These are phyloP conservation scores for Bombycilla garrulus DNA, from an alignment of 2,113 vertebrate genomes.

Conservation along the genomic window DNA sequence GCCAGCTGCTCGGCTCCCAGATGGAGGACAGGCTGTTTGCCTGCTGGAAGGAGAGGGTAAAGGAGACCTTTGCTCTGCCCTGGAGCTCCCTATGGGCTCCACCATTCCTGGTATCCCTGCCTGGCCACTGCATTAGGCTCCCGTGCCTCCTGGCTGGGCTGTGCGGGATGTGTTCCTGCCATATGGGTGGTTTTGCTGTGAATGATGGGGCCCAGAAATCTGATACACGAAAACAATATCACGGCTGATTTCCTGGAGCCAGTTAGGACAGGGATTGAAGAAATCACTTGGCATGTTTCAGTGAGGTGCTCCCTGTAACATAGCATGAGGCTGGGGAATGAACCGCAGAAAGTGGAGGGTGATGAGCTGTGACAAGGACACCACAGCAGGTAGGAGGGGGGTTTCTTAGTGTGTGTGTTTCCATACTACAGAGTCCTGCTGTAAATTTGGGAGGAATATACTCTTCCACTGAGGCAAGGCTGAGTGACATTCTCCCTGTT, in stretches of 20 bases:
- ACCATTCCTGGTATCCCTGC: not conserved
- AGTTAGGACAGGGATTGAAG: not conserved
- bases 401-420: rapidly evolving
- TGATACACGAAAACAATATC: not conserved
- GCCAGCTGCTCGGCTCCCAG: not conserved
- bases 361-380: not conserved
- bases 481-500: not conserved
- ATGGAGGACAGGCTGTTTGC: not conserved
- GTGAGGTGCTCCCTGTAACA: not conserved
- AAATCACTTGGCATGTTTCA: not conserved
- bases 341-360: not conserved
- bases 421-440: not conserved
- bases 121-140: not conserved
- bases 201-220: not conserved
- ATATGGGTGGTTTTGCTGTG: not conserved
- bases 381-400: not conserved
- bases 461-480: not conserved
- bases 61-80: not conserved
- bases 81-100: not conserved
- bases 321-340: not conserved
- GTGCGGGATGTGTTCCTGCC: not conserved
- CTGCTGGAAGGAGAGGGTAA: not conserved
- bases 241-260: not conserved
- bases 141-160: not conserved
- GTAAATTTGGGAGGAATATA: not conserved